Evolutionary conservation across 2,113 vertebrate genomes (phyloP).

Genomic region (Neopipo cinnamomea): DNA sequence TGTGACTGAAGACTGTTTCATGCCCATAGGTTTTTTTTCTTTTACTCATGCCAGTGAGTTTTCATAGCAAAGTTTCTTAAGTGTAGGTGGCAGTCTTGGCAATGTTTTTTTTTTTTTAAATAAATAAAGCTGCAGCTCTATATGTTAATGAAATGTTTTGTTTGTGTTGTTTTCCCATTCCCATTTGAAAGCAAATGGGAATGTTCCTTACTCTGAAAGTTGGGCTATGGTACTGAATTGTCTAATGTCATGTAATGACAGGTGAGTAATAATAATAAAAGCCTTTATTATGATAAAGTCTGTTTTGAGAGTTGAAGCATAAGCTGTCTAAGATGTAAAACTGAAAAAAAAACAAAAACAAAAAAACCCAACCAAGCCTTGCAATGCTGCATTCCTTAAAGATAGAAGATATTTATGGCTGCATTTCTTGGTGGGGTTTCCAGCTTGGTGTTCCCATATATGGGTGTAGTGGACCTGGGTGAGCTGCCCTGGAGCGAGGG

Average conservation of each 20-base stretch:
- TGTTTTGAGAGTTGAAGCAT: slow-evolving; percentile 67
- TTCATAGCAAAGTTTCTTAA: slow-evolving; percentile 76
- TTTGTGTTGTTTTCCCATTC: slow-evolving; percentile 33
- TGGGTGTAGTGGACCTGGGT: fast-evolving
- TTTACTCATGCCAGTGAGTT: slow-evolving; percentile 71
- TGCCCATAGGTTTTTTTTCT: slow-evolving; percentile 63
- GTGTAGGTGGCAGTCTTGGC: slow-evolving; percentile 75
- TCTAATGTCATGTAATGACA: slow-evolving; percentile 73
- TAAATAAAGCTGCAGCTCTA: slow-evolving; percentile 34
- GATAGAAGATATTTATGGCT: not conserved
- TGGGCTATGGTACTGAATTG: slow-evolving; percentile 62
- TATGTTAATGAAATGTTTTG: slow-evolving; percentile 70
- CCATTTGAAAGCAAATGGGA: slow-evolving; percentile 25
- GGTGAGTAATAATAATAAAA: slow-evolving; percentile 74
- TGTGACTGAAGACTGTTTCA: slow-evolving; percentile 72
- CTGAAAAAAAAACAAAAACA: not conserved
- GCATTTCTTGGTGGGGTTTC: not conserved
- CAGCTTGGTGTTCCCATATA: not conserved
- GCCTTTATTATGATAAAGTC: slow-evolving; percentile 71
- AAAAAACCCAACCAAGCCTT: not conserved
- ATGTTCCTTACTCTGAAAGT: slow-evolving; percentile 39
- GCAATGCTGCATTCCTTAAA: not conserved
- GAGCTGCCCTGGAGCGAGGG: not conserved
- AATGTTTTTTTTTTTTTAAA: not conserved
- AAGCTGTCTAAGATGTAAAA: slow-evolving; percentile 63